Base-by-base conservation (phyloP, 2,888 invertebrate genomes). In the Carcina quercana region DNA sequence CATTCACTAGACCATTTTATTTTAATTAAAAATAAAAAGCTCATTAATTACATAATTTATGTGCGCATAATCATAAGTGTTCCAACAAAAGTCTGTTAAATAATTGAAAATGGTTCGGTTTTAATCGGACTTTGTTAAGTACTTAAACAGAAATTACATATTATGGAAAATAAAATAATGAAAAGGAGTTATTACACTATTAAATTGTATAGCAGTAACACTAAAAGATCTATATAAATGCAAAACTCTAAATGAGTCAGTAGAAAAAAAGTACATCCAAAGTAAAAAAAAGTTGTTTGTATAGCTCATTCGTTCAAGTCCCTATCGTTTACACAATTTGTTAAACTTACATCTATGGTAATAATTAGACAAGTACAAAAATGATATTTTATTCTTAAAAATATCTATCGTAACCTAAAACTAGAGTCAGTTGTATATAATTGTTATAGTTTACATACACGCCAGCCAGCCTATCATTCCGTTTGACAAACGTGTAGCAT, bases 151-250 rank as follows among this genome's bases (percentile, higher is more conserved):
- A 59, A 59, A 57, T 43, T 44, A 50, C 53, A 50, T 54, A 41
- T 47, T 52, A 43, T n/a, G 20, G 10, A 7, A 20, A 20, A 10
- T 5, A 11, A 10, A 24, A n/a, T n/a, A 24, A 12, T 10, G 11
- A 24, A 50, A 37, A 50, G 53, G 44, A 45, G 45, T 45, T 56
- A 53, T 55, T 57, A 63, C 50, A 57, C 60, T 65, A 68, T 68
- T 10, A 68, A 67, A 66, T 68, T 72, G 71, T 78, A 75, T 68
- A 74, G 55, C 55, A 54, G 56, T 61, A 62, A 66, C 53, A 60
- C 75, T 78, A 79, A 76, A 80, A 80, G 72, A 79, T 79, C 73
- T 79, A 80, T n/a, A n/a, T 79, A 80, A 80, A 83, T 83, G 82
- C 79, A 72, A 74, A 71, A 68, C 68, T 72, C 76, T 74, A 76